Evolutionary conservation across 30 jellyfish, hydroid and myxozoan genomes (phyloP).

Genomic region (Aurelia aurita): DNA sequence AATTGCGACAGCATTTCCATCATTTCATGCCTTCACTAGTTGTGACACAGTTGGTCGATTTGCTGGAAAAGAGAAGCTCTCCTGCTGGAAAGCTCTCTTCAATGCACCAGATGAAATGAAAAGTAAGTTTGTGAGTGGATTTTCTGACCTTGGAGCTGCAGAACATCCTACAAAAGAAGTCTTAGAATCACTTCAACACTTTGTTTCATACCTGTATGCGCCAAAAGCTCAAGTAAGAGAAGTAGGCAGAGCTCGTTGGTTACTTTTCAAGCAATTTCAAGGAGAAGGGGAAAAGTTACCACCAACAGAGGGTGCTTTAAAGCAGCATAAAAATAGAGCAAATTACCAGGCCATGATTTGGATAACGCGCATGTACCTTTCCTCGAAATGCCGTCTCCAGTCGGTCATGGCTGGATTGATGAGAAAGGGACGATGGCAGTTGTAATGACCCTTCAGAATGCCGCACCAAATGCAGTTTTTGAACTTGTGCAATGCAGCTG

Average conservation of each 20-base stretch:
- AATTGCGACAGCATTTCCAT: conserved; percentile 37
- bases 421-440: conserved; percentile 26
- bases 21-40: conserved; percentile 43
- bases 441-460: conserved; percentile 34
- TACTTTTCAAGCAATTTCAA: conserved; percentile 25
- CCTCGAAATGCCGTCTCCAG: conserved; percentile 35
- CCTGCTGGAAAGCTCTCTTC: too few relatives aligned
- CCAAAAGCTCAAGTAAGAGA: conserved; percentile 38
- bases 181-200: conserved; percentile 26
- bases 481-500: conserved; percentile 44
- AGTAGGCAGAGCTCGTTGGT: conserved; percentile 38
- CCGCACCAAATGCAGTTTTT: conserved; percentile 43
- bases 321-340: conserved; percentile 46
- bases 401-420: conserved; percentile 51
- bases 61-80: conserved; percentile 38
- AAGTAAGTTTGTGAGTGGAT: conserved; percentile 21
- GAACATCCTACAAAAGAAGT: conserved; percentile 29
- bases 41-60: conserved; percentile 57
- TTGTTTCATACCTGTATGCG: conserved; percentile 27
- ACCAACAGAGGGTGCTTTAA: conserved; percentile 41
- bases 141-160: conserved; percentile 33
- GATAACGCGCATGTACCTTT: conserved; percentile 23
- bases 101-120: conserved; percentile 30
- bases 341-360: conserved; percentile 46
- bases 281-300: conserved; percentile 61